phyloP scores from a whole-genome alignment of 23 tunicate genomes.

The Aplidium turbinatum region DNA sequence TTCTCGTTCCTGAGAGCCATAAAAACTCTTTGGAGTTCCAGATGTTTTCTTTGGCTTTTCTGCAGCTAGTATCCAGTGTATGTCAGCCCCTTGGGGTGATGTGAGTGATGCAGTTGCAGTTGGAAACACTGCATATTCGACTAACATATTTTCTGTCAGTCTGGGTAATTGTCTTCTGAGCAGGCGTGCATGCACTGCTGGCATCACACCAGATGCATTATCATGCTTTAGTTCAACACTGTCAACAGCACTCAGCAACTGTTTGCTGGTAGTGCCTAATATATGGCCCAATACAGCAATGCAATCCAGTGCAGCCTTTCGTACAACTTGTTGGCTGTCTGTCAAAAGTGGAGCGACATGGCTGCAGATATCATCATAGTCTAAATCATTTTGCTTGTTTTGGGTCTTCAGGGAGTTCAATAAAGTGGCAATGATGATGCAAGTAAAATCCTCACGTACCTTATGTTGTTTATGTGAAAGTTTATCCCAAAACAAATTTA shows the following conservation, averaged over 20 bases:
- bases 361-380: constrained; percentile 37
- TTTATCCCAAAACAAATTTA: constrained; percentile 62
- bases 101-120: constrained; percentile 31
- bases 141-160: constrained; percentile 59
- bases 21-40: background rate
- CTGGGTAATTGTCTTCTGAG: constrained; percentile 66
- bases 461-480: constrained; percentile 43
- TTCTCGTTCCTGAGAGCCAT: background rate
- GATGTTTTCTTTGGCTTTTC: constrained; percentile 17
- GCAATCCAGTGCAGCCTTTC: constrained; percentile 75
- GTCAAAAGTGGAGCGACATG: constrained; percentile 39
- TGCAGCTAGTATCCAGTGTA: constrained; percentile 70
- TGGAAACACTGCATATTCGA: constrained; percentile 72
- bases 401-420: constrained; percentile 6
- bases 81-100: constrained; percentile 66
- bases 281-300: constrained; percentile 64
- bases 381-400: constrained; percentile 7
- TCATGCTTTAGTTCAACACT: constrained; percentile 63
- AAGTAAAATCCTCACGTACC: constrained; percentile 60
- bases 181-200: constrained; percentile 79
- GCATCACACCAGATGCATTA: constrained; percentile 82
- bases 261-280: constrained; percentile 33
- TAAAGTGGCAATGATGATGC: constrained; percentile 62
- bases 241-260: constrained; percentile 61
- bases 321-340: constrained; percentile 54